Conservation (phyloP, 2,797 vertebrate species). For the Fringilla coelebs region DNA sequence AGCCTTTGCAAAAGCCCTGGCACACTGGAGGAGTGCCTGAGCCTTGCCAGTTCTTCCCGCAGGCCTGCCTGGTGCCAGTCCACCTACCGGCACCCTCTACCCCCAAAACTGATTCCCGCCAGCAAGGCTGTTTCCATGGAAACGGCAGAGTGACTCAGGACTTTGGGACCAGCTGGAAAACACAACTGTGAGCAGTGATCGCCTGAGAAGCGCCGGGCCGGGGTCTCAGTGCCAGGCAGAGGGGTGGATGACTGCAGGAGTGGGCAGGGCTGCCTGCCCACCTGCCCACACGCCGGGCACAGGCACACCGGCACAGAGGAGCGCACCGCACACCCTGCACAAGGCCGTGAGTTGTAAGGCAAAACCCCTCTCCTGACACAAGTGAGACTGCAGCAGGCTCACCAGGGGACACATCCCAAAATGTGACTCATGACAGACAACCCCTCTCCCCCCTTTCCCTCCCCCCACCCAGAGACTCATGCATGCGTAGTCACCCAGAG, state of each 20-base stretch:
- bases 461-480: neutral
- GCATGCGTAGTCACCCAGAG: neutral
- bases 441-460: neutral
- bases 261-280: neutral
- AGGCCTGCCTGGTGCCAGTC: neutral
- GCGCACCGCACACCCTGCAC: accelerated
- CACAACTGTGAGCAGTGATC: conserved; percentile 67
- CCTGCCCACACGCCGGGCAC: neutral
- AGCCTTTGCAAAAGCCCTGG: neutral
- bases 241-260: neutral
- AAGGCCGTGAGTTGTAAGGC: accelerated
- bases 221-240: conserved; percentile 22
- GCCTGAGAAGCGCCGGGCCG: neutral
- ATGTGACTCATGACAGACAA: neutral
- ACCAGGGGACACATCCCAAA: neutral
- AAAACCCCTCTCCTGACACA: neutral
- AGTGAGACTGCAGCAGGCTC: neutral
- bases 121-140: conserved; percentile 80
- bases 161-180: conserved; percentile 78
- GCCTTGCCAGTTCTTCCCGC: accelerated
- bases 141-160: conserved; percentile 82
- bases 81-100: conserved; percentile 56
- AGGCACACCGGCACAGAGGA: neutral
- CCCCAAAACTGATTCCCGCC: conserved; percentile 59
- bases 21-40: neutral